phyloP scores from a whole-genome alignment of 2,113 vertebrate genomes.

The Mus spicilegus region DNA sequence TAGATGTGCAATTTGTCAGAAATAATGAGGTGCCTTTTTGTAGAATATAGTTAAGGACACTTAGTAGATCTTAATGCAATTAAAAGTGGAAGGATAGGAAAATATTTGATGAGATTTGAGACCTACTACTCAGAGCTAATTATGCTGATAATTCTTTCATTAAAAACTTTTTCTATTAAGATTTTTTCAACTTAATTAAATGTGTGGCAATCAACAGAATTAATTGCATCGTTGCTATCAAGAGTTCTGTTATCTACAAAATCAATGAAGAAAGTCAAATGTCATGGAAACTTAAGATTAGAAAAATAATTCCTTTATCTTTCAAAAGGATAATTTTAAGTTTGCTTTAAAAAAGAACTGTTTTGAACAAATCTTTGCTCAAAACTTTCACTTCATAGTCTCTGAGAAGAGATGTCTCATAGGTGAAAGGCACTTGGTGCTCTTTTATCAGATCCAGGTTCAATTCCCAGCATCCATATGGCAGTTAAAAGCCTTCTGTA shows the following conservation, averaged over 20 bases:
- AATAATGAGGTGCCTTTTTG: not conserved
- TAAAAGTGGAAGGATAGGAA: slow-evolving; percentile 62
- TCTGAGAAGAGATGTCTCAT: not conserved
- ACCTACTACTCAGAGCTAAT: slow-evolving; percentile 69
- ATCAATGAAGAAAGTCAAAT: slow-evolving; percentile 59
- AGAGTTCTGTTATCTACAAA: slow-evolving; percentile 45
- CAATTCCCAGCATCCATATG: not conserved
- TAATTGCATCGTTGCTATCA: slow-evolving; percentile 44
- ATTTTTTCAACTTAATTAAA: slow-evolving; percentile 61
- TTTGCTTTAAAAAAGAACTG: slow-evolving; percentile 47
- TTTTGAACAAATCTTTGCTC: not conserved
- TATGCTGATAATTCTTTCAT: slow-evolving; percentile 58
- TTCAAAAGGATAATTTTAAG: slow-evolving; percentile 11
- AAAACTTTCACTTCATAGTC: not conserved
- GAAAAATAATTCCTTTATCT: slow-evolving; percentile 25
- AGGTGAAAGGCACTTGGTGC: not conserved
- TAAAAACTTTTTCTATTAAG: slow-evolving; percentile 61
- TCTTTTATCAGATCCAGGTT: not conserved
- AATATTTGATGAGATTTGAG: slow-evolving; percentile 66
- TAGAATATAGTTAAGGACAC: slow-evolving; percentile 9
- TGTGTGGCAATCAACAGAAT: slow-evolving; percentile 49
- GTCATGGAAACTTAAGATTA: slow-evolving; percentile 42
- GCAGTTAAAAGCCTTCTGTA: not conserved
- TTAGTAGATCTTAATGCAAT: slow-evolving; percentile 53
- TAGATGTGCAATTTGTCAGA: not conserved